phyloP scores from a whole-genome alignment of 2,113 vertebrate genomes.

The Anhinga anhinga region DNA sequence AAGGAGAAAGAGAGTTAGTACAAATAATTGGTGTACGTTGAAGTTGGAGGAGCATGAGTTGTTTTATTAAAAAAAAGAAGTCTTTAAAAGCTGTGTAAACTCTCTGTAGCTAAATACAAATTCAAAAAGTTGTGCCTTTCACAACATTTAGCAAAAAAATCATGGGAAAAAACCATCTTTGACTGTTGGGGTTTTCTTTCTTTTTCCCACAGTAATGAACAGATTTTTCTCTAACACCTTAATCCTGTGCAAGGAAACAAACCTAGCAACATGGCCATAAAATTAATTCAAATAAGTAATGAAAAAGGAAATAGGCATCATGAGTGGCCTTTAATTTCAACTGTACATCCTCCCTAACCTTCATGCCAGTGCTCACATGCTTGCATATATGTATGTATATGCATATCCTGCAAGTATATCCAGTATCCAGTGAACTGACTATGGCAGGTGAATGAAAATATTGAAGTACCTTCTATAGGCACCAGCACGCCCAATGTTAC shows the following conservation, averaged over 20 bases:
- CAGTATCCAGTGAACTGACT: not conserved
- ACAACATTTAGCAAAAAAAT: conserved; percentile 11
- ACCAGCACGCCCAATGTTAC: not conserved
- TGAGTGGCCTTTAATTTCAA: not conserved
- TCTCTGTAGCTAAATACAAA: not conserved
- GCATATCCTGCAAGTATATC: not conserved
- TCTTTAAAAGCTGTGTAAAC: conserved; percentile 38
- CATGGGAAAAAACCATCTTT: not conserved
- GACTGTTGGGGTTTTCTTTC: not conserved
- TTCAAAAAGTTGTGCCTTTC: conserved; percentile 26
- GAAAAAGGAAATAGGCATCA: not conserved
- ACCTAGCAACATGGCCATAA: not conserved
- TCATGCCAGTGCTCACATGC: not conserved
- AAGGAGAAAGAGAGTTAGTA: not conserved
- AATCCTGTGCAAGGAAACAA: not conserved
- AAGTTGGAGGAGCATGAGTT: not conserved
- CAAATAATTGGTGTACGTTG: not conserved
- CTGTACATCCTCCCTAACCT: not conserved
- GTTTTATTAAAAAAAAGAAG: not conserved
- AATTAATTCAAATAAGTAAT: not conserved
- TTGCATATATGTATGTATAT: too few species aligned
- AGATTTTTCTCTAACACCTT: not conserved
- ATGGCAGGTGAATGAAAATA: not conserved
- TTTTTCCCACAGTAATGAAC: not conserved
- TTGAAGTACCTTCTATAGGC: not conserved